Evolutionary conservation across 1,140 invertebrate species (phyloP), one percentile per base, ranked within the genome.

Genomic region (Mycetomoellerius zeteki): DNA sequence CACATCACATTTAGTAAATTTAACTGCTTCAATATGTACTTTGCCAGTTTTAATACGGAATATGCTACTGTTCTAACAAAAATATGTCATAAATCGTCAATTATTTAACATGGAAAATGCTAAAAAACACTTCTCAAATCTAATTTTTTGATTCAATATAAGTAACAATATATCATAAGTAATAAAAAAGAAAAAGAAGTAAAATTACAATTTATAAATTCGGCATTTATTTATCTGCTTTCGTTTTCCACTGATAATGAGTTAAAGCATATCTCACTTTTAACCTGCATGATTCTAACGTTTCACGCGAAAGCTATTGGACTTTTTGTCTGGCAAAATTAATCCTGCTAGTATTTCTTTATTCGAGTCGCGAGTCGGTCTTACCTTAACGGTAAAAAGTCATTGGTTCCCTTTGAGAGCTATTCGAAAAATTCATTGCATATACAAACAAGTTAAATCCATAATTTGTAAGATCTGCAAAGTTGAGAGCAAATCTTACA

Each of bases 381-480:
- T 60, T 50, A 84, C 27, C 19, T 58, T 47, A 82, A 60, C n/a
- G 47, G n/a, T 21, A 33, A 71, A 84, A 54, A 58, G 16, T 47
- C 6, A 30, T 58, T 67, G 77, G 19, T 81, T 82, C 24, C 16
- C 21, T 60, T 84, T 56, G 14, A 50, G 16, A 47, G 8, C 6
- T 47, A 24, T 30, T 82, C 14, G 24, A 47, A 84, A 75, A 73
- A 75, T 60, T 60, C 56, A 58, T 30, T 73, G 67, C 14, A 73
- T 43, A 8, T 19, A 72, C 56, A 8, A 72, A 4, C 14, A 6
- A 82, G 27, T 21, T 16, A 33, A 60, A n/a, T 43, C 6, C 21
- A 37, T 27, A 77, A 64, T 77, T 77, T 50, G 58, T 30, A 50
- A 65, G 0, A 14, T 60, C 56, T 30, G n/a, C 24, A 69, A 67